Evolutionary conservation across 2,888 invertebrate genomes (phyloP).

Genomic region (Acanthopleura granulata): DNA sequence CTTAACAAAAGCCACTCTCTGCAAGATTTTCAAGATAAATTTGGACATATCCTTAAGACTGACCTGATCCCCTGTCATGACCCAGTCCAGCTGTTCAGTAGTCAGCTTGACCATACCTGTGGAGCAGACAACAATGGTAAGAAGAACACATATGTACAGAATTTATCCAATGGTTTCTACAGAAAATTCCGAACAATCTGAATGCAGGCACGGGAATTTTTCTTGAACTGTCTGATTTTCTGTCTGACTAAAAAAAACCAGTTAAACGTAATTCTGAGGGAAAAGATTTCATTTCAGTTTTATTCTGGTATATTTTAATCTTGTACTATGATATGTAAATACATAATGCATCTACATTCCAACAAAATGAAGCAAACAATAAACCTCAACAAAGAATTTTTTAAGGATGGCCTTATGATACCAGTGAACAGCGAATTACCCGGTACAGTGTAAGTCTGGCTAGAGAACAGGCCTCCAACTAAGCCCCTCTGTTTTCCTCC

Average conservation of each 20-base stretch:
- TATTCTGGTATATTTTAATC: too few species aligned
- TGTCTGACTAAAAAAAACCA: background rate
- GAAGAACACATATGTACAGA: background rate
- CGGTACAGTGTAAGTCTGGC: constrained; percentile 37
- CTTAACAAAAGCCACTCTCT: background rate
- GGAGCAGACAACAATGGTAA: background rate
- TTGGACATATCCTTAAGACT: background rate
- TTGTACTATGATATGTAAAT: too few species aligned
- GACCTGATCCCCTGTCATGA: constrained; percentile 43
- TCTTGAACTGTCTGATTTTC: too few species aligned
- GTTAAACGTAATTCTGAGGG: background rate
- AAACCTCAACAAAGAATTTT: too few species aligned
- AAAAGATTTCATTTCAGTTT: constrained; percentile 1
- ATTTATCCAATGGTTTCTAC: background rate
- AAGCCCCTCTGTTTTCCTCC: constrained; percentile 57
- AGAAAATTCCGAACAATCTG: too few species aligned
- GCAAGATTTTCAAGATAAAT: too few species aligned
- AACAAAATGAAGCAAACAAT: constrained; percentile 15
- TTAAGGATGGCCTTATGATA: background rate
- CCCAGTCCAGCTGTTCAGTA: constrained; percentile 42
- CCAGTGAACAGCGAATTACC: background rate
- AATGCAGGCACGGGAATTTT: too few species aligned
- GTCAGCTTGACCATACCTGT: constrained; percentile 34
- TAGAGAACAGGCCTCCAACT: constrained; percentile 47
- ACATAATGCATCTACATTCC: too few species aligned